Conservation (phyloP, 1,140 invertebrate species). For the Drosophila ercepeae region DNA sequence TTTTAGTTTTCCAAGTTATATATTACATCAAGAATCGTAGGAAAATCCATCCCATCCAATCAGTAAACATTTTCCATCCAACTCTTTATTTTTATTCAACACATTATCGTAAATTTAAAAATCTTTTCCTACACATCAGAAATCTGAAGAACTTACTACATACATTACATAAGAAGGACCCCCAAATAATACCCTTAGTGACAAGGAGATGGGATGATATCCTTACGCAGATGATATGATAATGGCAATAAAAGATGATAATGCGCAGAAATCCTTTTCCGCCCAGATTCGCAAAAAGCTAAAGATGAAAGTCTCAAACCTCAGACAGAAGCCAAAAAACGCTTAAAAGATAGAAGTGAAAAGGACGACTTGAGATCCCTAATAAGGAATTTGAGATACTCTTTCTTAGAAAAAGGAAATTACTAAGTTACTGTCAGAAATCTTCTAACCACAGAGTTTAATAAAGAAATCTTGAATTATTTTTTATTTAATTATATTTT, state of each 20-base stretch:
- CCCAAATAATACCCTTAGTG: slow-evolving; percentile 38
- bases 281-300: slow-evolving; percentile 67
- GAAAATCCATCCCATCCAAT: not conserved
- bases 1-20: too few species aligned
- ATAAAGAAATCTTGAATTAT: not conserved
- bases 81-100: slow-evolving; percentile 1
- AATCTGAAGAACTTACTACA: slow-evolving; percentile 63
- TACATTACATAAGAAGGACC: slow-evolving; percentile 58
- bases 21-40: not conserved
- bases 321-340: slow-evolving; percentile 38
- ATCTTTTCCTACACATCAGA: slow-evolving; percentile 23
- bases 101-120: slow-evolving; percentile 22
- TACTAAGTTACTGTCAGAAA: too few species aligned
- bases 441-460: too few species aligned
- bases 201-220: slow-evolving; percentile 28
- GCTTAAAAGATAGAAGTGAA: slow-evolving; percentile 45
- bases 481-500: not conserved
- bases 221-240: slow-evolving; percentile 50
- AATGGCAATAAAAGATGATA: slow-evolving; percentile 69
- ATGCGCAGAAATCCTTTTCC: slow-evolving; percentile 72
- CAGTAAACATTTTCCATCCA: not conserved
- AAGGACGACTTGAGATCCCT: not conserved
- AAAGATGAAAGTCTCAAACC: slow-evolving; percentile 29
- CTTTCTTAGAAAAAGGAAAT: not conserved
- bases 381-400: not conserved